Evolutionary conservation across 2,888 invertebrate genomes (phyloP).

Genomic region (Ptychoptera albimana): DNA sequence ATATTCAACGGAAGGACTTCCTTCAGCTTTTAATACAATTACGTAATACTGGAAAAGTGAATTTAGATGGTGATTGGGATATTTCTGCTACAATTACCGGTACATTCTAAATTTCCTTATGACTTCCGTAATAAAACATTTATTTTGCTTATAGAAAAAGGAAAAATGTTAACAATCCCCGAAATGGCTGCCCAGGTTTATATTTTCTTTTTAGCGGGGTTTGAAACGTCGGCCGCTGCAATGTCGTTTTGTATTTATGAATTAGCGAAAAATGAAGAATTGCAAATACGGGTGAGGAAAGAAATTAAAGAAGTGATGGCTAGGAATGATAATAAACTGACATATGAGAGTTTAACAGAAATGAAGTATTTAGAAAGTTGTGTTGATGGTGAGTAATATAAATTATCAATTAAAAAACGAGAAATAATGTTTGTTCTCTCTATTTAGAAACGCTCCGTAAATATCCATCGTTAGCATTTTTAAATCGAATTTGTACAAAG

Average conservation of each 20-base stretch:
- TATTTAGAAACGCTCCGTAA: not conserved
- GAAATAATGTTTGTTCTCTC: not conserved
- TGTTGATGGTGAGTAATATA: slow-evolving; percentile 19
- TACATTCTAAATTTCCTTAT: too few relatives aligned
- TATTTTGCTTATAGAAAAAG: too few relatives aligned
- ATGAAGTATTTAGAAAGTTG: slow-evolving; percentile 29
- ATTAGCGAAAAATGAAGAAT: slow-evolving; percentile 26
- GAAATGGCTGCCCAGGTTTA: slow-evolving; percentile 11
- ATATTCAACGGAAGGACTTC: slow-evolving; percentile 11
- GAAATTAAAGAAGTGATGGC: slow-evolving; percentile 24
- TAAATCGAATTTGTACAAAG: slow-evolving; percentile 16
- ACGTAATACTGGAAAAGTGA: not conserved
- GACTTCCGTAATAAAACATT: too few relatives aligned
- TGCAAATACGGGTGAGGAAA: slow-evolving; percentile 24
- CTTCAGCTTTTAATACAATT: slow-evolving; percentile 11
- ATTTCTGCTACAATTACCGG: not conserved
- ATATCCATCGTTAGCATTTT: not conserved
- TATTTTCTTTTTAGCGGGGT: slow-evolving; percentile 32
- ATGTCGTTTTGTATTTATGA: slow-evolving; percentile 29
- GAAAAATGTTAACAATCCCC: too few relatives aligned
- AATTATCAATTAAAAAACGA: not conserved
- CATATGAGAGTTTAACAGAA: slow-evolving; percentile 25
- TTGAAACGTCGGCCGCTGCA: slow-evolving; percentile 30
- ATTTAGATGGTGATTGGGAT: not conserved
- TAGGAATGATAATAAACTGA: slow-evolving; percentile 20